These are phyloP conservation scores for Saccopteryx bilineata DNA, from an alignment of 2,113 vertebrate genomes.

Conservation along the genomic window DNA sequence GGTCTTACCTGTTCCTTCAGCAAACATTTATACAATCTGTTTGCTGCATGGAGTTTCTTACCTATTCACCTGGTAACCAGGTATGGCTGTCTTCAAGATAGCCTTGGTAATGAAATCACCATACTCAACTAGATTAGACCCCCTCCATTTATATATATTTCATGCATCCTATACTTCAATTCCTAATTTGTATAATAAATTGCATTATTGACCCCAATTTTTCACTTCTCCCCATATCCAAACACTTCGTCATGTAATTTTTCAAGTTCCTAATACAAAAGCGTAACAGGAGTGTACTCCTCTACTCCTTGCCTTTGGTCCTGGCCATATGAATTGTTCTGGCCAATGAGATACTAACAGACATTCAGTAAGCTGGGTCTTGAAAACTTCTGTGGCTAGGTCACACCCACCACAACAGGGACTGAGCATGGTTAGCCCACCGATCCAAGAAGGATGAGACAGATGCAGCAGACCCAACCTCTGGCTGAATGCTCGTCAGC, in stretches of 20 bases:
- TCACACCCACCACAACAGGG: not conserved
- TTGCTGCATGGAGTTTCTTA: not conserved
- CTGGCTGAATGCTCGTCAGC: not conserved
- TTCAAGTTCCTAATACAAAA: not conserved
- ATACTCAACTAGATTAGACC: not conserved
- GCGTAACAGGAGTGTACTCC: not conserved
- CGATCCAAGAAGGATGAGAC: not conserved
- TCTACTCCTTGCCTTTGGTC: not conserved
- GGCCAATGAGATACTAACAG: not conserved
- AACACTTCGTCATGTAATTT: not conserved
- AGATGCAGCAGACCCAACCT: not conserved
- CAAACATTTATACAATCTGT: not conserved
- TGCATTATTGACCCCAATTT: constrained; percentile 21
- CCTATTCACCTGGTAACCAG: not conserved
- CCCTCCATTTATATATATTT: not conserved
- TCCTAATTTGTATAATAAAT: not conserved
- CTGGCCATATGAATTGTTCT: not conserved
- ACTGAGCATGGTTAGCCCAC: not conserved
- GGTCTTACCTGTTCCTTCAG: not conserved
- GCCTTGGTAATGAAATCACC: not conserved
- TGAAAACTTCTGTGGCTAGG: not conserved
- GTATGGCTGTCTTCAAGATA: not conserved
- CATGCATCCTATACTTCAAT: not conserved
- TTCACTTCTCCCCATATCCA: not conserved
- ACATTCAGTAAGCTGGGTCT: not conserved